Percentiles rank a stretch among this genome's conserved stretches.
phyloP scores from a whole-genome alignment of 2,888 invertebrate genomes.

The Hypomecis punctinalis region DNA sequence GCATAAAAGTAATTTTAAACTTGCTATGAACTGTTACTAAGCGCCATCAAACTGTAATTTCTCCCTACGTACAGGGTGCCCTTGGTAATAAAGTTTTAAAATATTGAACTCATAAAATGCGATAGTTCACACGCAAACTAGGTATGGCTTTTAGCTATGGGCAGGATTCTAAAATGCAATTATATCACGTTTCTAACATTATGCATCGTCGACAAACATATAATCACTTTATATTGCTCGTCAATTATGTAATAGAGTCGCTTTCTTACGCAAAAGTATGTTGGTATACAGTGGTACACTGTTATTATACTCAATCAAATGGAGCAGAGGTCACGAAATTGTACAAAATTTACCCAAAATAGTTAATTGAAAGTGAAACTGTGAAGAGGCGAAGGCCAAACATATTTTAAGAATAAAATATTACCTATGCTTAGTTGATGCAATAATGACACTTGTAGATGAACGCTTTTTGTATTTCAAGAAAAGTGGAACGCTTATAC shows the following conservation, averaged over 20 bases:
- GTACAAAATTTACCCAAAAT: background rate
- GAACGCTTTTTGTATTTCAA: too few species aligned
- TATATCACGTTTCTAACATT: slow-evolving; percentile 18
- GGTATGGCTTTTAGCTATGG: background rate
- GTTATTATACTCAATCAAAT: slow-evolving; percentile 51
- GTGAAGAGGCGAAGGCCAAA: slow-evolving; percentile 12
- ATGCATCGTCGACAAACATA: background rate
- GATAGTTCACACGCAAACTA: slow-evolving; percentile 14
- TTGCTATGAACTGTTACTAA: too few species aligned
- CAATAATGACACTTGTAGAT: too few species aligned
- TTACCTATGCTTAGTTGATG: background rate
- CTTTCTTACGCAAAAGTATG: slow-evolving; percentile 15
- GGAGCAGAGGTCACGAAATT: slow-evolving; percentile 22
- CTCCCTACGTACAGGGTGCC: background rate
- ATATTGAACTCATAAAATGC: slow-evolving; percentile 6
- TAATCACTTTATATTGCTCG: slow-evolving; percentile 3
- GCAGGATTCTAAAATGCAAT: slow-evolving; percentile 12
- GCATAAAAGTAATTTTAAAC: too few species aligned
- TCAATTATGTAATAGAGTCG: background rate
- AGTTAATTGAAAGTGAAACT: slow-evolving; percentile 24
- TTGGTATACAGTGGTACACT: slow-evolving; percentile 9
- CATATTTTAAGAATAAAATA: background rate
- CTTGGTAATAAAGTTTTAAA: background rate
- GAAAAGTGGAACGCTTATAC: too few species aligned
- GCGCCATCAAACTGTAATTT: too few species aligned